These are phyloP conservation scores for Erebia epiphron DNA, from an alignment of 2,888 invertebrate genomes.

Conservation along the genomic window DNA sequence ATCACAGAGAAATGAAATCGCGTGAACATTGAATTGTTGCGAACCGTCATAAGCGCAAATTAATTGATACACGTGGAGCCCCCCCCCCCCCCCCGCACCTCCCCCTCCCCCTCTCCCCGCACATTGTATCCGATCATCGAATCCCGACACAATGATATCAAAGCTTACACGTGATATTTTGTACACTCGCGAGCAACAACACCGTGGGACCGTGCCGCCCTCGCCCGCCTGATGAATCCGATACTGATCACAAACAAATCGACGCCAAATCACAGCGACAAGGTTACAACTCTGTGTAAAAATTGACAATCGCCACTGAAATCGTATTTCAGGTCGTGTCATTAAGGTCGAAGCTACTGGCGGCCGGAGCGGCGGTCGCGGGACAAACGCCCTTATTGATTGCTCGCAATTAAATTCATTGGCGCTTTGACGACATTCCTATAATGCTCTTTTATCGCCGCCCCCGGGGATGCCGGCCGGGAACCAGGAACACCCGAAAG, in stretches of 20 bases:
- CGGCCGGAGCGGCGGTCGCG: slow-evolving; percentile 50
- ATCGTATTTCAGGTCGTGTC: slow-evolving; percentile 41
- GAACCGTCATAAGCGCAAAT: slow-evolving; percentile 9
- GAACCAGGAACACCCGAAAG: slow-evolving; percentile 20
- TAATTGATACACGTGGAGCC: slow-evolving; percentile 1
- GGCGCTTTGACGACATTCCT: slow-evolving; percentile 58
- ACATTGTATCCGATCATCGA: slow-evolving; percentile 21
- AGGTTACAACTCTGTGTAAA: slow-evolving; percentile 24
- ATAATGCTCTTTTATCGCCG: slow-evolving; percentile 40
- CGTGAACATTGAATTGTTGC: background rate
- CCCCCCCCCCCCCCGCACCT: background rate
- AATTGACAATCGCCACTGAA: slow-evolving; percentile 38
- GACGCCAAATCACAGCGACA: slow-evolving; percentile 11
- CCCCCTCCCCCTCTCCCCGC: background rate
- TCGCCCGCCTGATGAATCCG: background rate
- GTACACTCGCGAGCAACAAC: slow-evolving; percentile 9
- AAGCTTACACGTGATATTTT: slow-evolving; percentile 13
- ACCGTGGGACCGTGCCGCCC: background rate
- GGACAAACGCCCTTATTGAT: slow-evolving; percentile 62
- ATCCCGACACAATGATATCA: slow-evolving; percentile 20
- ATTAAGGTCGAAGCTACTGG: slow-evolving; percentile 67
- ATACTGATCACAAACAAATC: background rate
- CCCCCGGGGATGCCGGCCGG: slow-evolving; percentile 29
- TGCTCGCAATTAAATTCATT: slow-evolving; percentile 66
- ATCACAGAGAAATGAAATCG: too few relatives aligned